Base-by-base conservation (phyloP, 30 jellyfish, hydroid and myxozoan genomes). In the Cassiopea andromeda region DNA sequence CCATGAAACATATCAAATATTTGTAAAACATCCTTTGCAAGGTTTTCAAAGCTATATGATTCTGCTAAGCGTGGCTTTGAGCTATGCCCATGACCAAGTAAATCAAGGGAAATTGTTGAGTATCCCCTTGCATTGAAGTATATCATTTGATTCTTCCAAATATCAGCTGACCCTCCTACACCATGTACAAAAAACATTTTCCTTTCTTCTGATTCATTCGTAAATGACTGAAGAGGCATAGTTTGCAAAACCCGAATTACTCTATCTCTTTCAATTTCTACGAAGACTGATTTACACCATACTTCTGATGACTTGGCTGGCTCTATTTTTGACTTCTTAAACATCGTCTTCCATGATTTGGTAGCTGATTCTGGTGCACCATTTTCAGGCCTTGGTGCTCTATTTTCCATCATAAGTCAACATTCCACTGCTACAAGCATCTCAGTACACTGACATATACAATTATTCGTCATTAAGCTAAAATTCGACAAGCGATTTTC, bases 41-140 rank as follows among this genome's bases (percentile, higher is more conserved):
- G 95, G 46, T 90, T 85, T 7, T 72, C 58, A 71, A 96, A 96
- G 27, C 68, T 57, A 59, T 96, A 96, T 8, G 95, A 84, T 10
- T 69, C 84, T 3, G 80, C 59, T 16, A 66, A 14, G 57, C 67
- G 72, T 7, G 99, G 99, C 49, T 92, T 96, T 44, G 98, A 92
- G 93, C 99, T 96, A 8, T 49, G 45, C 3, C 99, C 99, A 82
- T 96, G 99, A 7, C 99, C 99, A 8, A 96, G 91, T 45, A 96
- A 83, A 89, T 96, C 99, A 13, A 93, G 93, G 19, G 99, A 89
- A 54, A 96, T 84, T 38, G 95, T 85, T 18, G 85, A 97, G 75
- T 90, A 96, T 43, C 98, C 98, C 49, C 92, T 80, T 43, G 85
- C 77, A 60, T 79, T 89, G 66, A 92, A 96, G 50, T 67, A 88